phyloP scores from a whole-genome alignment of 2,797 vertebrate species.

The Oceanodroma leucorhoa region DNA sequence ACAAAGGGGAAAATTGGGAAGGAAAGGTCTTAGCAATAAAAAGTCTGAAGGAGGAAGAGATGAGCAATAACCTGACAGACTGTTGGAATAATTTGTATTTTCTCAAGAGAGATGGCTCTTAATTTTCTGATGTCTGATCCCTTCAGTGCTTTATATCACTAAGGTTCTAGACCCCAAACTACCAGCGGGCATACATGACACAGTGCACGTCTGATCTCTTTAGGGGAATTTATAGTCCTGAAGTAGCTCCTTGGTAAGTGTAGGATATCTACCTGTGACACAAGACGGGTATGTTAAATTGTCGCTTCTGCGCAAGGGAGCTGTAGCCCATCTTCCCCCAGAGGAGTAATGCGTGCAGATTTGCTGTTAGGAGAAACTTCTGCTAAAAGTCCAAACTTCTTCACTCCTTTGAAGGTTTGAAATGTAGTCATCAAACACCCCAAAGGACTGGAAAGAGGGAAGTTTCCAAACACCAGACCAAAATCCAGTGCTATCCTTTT shows the following conservation, averaged over 20 bases:
- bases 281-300: background rate
- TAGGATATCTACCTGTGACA: background rate
- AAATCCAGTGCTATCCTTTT: background rate
- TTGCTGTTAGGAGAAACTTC: background rate
- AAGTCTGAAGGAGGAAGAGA: background rate
- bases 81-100: background rate
- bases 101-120: background rate
- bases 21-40: background rate
- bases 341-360: rapidly evolving
- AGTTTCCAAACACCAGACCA: background rate
- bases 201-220: background rate
- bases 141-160: background rate
- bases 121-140: background rate
- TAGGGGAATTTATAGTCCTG: background rate
- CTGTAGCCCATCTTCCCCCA: background rate
- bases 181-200: background rate
- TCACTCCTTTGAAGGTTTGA: background rate
- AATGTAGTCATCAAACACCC: background rate
- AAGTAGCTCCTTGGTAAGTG: background rate
- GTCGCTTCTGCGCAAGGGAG: background rate
- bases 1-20: background rate
- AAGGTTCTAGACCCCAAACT: background rate
- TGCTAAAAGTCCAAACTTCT: background rate
- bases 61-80: background rate
- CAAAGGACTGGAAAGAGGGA: background rate